Base-by-base conservation (phyloP, 2,113 vertebrate genomes). In the Diglossa brunneiventris region DNA sequence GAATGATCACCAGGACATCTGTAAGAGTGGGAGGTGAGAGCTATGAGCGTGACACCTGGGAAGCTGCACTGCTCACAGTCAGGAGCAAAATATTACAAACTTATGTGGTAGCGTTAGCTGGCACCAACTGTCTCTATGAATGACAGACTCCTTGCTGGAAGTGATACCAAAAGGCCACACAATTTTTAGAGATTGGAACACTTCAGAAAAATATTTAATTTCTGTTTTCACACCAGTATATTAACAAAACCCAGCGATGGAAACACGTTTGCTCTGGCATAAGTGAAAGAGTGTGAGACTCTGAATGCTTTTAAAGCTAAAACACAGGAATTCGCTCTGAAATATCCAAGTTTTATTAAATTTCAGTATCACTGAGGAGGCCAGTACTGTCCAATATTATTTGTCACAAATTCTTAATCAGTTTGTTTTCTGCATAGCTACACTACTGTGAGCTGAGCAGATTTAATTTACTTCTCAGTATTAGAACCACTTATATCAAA, bases 1-100 rank as follows among this genome's bases (percentile, higher is more conserved):
- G 90, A 97, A 97, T 97, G 97, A 97, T 91, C 63, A 83, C 95
- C 85, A 69, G 88, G 75, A 96, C 91, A 96, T 97, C 96, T 96
- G 96, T 93, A 94, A 86, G 96, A 96, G 75, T 58, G 59, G 66
- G 89, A 97, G 55, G 83, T 50, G 58, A 95, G 89, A 96, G 89
- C 89, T 92, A 22, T 27, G 74, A 93, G 70, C 1, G 0, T 59
- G 41, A 92, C 97, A 97, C 95, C 95, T 96, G 94, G 87, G 77
- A 90, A 81, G 58, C 64, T 89, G 75, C 81, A 42, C 52, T 53
- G 56, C 83, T 89, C 66, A 37, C 74, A 53, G 84, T 62, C 28
- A 72, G 84, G 6, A 56, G 73, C 33, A 49, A 84, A 74, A 9
- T 39, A 63, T 58, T 67, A 22, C 70, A 82, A 77, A 87, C 28